Evolutionary conservation across 2,888 invertebrate species (phyloP).

Genomic region (Seladonia tumulorum): DNA sequence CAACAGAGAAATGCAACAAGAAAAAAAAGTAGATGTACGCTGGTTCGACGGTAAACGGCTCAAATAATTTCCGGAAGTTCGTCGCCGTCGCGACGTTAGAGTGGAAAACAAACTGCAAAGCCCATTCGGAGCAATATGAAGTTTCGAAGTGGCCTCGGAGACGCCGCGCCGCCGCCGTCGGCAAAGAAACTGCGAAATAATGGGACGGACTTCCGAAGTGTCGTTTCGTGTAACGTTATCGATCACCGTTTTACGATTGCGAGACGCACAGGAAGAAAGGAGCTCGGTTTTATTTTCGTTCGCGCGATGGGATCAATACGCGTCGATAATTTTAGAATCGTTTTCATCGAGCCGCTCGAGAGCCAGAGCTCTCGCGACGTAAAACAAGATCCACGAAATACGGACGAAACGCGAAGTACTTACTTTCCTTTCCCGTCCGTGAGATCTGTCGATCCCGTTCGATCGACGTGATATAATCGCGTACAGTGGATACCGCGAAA

Average conservation of each 20-base stretch:
- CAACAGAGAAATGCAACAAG: background rate
- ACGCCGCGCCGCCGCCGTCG: background rate
- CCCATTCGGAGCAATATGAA: background rate
- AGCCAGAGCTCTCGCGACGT: background rate
- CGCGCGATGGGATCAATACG: background rate
- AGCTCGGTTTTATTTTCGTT: slow-evolving; percentile 11
- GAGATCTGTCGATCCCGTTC: slow-evolving; percentile 18
- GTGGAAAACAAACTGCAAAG: slow-evolving; percentile 4
- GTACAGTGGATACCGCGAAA: background rate
- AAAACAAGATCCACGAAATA: background rate
- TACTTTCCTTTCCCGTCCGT: background rate
- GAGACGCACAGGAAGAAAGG: background rate
- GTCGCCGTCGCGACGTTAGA: background rate
- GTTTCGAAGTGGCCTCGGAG: background rate
- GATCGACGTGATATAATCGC: background rate
- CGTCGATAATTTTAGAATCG: slow-evolving; percentile 10
- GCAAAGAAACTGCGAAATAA: background rate
- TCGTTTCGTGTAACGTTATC: background rate
- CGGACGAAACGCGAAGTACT: background rate
- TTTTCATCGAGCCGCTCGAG: background rate
- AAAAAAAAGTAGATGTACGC: background rate
- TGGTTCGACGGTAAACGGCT: background rate
- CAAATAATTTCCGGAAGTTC: background rate
- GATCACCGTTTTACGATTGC: background rate
- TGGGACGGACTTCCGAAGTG: background rate